Percentiles rank a stretch among this genome's conserved stretches.
Evolutionary conservation across 1,140 invertebrate genomes (phyloP).

Genomic region (Achatina immaculata): DNA sequence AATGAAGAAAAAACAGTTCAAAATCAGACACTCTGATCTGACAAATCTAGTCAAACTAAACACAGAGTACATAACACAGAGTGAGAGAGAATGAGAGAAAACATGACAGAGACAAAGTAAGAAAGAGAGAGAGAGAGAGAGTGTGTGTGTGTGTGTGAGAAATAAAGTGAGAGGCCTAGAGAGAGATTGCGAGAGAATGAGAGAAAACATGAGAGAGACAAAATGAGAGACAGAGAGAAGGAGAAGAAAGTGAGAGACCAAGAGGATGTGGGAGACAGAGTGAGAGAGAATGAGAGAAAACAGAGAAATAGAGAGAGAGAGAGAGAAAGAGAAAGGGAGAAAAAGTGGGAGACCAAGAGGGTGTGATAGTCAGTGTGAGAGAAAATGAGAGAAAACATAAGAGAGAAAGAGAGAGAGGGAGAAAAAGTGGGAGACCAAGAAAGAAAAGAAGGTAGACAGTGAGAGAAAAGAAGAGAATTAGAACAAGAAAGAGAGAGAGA

Average conservation of each 20-base stretch:
- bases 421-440: background rate
- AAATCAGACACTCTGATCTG: too few relatives aligned
- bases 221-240: background rate
- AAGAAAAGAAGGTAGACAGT: background rate
- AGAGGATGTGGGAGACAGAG: background rate
- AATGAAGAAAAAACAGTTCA: too few relatives aligned
- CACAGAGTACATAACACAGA: background rate
- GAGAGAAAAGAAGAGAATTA: background rate
- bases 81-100: background rate
- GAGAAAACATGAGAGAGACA: background rate
- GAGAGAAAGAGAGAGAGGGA: slow-evolving; percentile 17
- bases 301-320: slow-evolving; percentile 4
- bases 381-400: background rate
- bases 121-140: background rate
- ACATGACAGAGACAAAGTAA: background rate
- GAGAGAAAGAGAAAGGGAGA: slow-evolving; percentile 20
- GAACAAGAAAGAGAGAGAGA: slow-evolving; percentile 22
- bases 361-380: background rate
- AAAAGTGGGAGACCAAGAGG: background rate
- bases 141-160: slow-evolving; percentile 16
- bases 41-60: too few relatives aligned
- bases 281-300: background rate
- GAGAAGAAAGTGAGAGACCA: background rate
- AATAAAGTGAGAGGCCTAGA: background rate
- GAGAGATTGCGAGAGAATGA: background rate